phyloP scores from a whole-genome alignment of 2,797 vertebrate species.

The Kryptopterus vitreolus region DNA sequence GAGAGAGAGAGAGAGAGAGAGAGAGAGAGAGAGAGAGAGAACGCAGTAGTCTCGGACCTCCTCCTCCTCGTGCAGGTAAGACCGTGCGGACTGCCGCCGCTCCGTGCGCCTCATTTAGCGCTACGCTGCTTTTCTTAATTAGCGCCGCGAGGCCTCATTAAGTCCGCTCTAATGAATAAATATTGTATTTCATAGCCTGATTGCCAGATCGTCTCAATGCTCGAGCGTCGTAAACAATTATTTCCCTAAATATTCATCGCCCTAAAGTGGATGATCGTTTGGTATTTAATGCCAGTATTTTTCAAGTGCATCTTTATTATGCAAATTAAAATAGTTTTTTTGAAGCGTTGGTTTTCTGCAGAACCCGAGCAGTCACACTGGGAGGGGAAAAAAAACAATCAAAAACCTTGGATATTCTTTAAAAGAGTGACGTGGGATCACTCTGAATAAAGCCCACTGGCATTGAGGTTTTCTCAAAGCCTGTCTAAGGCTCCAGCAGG shows the following conservation, averaged over 20 bases:
- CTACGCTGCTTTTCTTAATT: constrained; percentile 99
- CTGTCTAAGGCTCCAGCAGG: not conserved
- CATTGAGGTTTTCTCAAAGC: not conserved
- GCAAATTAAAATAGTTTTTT: constrained; percentile 79
- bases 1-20: too few species aligned
- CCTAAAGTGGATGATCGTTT: constrained; percentile 90
- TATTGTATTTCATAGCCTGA: constrained; percentile 99
- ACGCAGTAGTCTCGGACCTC: constrained; percentile 18
- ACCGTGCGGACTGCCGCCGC: constrained; percentile 81
- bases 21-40: not conserved
- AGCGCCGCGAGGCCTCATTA: constrained; percentile 99
- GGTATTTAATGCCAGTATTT: constrained; percentile 83
- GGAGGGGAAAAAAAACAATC: constrained; percentile 40
- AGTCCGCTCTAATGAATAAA: constrained; percentile 99
- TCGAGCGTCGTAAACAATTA: constrained; percentile 99
- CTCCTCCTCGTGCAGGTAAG: constrained; percentile 83
- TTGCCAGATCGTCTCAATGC: constrained; percentile 99
- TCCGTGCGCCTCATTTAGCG: constrained; percentile 99
- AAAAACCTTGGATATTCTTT: not conserved
- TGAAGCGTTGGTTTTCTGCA: constrained; percentile 67
- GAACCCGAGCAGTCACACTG: constrained; percentile 48
- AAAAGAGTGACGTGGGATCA: not conserved
- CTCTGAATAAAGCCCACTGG: not conserved
- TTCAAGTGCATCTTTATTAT: constrained; percentile 86
- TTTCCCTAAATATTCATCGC: constrained; percentile 98